Evolutionary conservation across 2,888 invertebrate genomes (phyloP).

Genomic region (Keiferia lycopersicella): DNA sequence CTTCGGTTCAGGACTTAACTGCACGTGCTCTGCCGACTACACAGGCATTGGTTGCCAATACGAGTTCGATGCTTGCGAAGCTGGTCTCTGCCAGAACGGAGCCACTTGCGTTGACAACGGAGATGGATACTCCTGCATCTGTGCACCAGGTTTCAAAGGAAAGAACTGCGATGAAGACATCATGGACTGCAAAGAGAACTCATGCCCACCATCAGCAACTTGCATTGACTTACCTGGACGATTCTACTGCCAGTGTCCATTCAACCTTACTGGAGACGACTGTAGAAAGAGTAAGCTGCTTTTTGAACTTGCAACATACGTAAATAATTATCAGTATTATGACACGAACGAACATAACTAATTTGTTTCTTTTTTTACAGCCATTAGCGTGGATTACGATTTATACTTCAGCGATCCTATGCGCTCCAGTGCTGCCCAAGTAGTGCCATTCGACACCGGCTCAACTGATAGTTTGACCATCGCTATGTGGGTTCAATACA

Average conservation of each 20-base stretch:
- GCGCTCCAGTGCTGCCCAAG: conserved; percentile 94
- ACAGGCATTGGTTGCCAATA: conserved; percentile 96
- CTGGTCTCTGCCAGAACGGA: conserved; percentile 94
- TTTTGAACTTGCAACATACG: background rate
- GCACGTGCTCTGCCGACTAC: conserved; percentile 93
- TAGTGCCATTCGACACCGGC: conserved; percentile 93
- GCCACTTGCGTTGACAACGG: conserved; percentile 95
- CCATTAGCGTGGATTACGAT: conserved; percentile 99
- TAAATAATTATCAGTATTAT: background rate
- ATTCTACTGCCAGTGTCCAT: conserved; percentile 98
- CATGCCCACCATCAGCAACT: conserved; percentile 95
- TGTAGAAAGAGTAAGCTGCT: conserved; percentile 92
- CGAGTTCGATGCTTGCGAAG: conserved; percentile 95
- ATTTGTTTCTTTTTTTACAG: conserved; percentile 74
- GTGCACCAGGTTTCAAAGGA: conserved; percentile 90
- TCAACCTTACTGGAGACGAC: conserved; percentile 97
- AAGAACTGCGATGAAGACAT: conserved; percentile 96
- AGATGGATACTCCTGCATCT: conserved; percentile 91
- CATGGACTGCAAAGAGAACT: conserved; percentile 94
- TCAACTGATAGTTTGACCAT: conserved; percentile 91
- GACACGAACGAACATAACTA: background rate
- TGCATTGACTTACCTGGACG: conserved; percentile 95
- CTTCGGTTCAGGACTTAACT: conserved; percentile 96
- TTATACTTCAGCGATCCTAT: conserved; percentile 96
- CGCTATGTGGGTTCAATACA: conserved; percentile 98